Evolutionary conservation across 2,888 invertebrate genomes (phyloP).

Genomic region (Apotomis betuletana): DNA sequence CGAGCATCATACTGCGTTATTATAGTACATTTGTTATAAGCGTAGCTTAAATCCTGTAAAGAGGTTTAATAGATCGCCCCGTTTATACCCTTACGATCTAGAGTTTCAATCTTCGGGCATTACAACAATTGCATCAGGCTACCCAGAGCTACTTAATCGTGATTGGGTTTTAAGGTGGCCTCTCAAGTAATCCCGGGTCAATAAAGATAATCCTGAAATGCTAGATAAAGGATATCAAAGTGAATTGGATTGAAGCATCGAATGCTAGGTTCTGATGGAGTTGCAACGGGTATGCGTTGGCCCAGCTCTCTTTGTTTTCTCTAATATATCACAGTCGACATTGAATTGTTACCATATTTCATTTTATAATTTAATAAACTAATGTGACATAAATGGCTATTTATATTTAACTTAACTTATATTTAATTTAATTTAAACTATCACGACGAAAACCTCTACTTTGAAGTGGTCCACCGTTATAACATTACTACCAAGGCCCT

Average conservation of each 20-base stretch:
- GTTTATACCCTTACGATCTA: too few species aligned
- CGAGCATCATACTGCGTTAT: too few species aligned
- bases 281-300: background rate
- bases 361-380: background rate
- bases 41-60: too few species aligned
- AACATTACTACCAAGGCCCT: conserved; percentile 34
- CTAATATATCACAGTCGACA: too few species aligned
- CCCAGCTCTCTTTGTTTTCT: too few species aligned
- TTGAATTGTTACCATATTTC: background rate
- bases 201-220: conserved; percentile 5
- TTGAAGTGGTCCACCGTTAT: conserved; percentile 18
- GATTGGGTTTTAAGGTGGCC: conserved; percentile 26
- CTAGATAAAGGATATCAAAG: conserved; percentile 10
- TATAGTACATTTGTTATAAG: too few species aligned
- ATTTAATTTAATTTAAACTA: background rate
- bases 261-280: background rate
- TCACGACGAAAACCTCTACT: conserved; percentile 9
- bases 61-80: too few species aligned
- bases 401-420: background rate
- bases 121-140: conserved; percentile 26
- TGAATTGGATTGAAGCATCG: conserved; percentile 11
- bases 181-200: conserved; percentile 13
- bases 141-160: conserved; percentile 4
- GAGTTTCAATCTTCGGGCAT: conserved; percentile 16
- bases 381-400: background rate